These are phyloP conservation scores for Cherax quadricarinatus DNA, from an alignment of 1,140 invertebrate species.

Conservation along the genomic window DNA sequence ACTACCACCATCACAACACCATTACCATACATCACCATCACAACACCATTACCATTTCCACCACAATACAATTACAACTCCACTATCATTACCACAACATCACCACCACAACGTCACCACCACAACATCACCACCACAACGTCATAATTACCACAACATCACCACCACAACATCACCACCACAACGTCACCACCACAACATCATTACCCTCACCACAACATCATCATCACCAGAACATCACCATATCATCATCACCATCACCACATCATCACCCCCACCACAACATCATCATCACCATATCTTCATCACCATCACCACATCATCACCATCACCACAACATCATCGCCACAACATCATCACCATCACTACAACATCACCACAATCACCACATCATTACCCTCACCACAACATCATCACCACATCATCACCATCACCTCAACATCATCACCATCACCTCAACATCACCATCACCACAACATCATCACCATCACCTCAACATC, in stretches of 20 bases:
- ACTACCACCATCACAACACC: neutral
- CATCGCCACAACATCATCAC: neutral
- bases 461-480: neutral
- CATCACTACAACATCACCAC: neutral
- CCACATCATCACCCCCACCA: neutral
- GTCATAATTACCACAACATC: neutral
- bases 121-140: neutral
- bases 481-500: neutral
- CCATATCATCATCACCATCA: neutral
- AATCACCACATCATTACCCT: neutral
- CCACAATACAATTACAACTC: neutral
- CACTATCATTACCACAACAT: neutral
- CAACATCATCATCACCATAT: neutral
- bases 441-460: neutral
- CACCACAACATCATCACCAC: slow-evolving; percentile 1
- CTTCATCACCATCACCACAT: neutral
- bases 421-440: neutral
- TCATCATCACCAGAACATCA: neutral
- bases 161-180: neutral
- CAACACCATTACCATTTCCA: neutral
- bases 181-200: neutral
- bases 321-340: neutral
- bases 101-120: neutral
- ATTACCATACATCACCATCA: neutral
- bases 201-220: neutral